Evolutionary conservation across 2,113 vertebrate genomes (phyloP).

Genomic region (Heterotilapia buettikoferi): DNA sequence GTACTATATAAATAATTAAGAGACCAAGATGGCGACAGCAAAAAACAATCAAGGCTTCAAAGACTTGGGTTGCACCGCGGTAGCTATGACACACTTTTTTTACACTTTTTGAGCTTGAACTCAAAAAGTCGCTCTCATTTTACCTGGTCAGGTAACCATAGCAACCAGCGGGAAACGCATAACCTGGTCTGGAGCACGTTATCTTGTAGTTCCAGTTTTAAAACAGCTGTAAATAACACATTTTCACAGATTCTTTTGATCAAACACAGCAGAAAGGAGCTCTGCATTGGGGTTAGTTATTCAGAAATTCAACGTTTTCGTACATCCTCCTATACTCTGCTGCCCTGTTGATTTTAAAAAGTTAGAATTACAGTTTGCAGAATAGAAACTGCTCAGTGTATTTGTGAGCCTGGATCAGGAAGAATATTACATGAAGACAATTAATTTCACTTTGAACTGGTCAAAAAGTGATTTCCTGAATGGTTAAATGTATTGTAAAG

Average conservation of each 20-base stretch:
- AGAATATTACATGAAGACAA: background rate
- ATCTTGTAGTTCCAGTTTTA: background rate
- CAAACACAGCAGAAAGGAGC: background rate
- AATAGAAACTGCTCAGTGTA: background rate
- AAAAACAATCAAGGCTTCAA: background rate
- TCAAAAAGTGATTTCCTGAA: background rate
- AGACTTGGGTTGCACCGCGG: accelerated
- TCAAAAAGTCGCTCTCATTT: background rate
- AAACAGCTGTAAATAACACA: background rate
- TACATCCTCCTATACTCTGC: background rate
- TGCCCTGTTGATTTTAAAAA: background rate
- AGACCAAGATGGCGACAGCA: background rate
- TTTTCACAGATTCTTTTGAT: background rate
- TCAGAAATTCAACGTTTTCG: background rate
- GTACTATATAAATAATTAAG: background rate
- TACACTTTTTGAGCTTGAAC: background rate
- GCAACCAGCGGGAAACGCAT: background rate
- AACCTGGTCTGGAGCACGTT: background rate
- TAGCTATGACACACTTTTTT: background rate
- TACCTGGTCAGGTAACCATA: background rate
- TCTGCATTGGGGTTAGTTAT: background rate
- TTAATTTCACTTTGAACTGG: background rate
- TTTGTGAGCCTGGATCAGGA: background rate
- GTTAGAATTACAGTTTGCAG: background rate
- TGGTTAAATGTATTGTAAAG: background rate